Base-by-base conservation (phyloP, 2,113 vertebrate genomes). In the Taurulus bubalis region DNA sequence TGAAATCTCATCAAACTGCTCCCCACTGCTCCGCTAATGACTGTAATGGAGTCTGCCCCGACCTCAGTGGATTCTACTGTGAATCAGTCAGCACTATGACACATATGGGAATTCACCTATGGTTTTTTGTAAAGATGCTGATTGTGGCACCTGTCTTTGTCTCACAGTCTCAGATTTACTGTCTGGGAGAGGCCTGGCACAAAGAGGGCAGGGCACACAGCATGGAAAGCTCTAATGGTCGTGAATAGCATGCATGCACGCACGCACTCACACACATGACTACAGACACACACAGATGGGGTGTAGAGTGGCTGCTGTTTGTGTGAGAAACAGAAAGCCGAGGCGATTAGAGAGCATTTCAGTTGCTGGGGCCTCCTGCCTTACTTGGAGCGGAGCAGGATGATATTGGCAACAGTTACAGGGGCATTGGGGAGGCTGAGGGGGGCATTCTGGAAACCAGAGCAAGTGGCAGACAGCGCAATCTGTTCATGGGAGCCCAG, bases 401-500 rank as follows among this genome's bases (percentile, higher is more conserved):
- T 83, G 53, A 66, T 59, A 79, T 89, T 93, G 93, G 93, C 92
- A 87, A 89, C 87, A 90, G 80, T 89, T 83, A 70, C 85, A 80
- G 91, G 79, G 87, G 89, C 77, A 85, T 38, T 58, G 80, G 53
- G 80, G 67, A 77, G 75, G 59, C 77, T 56, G 84, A 60, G 85
- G 85, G 77, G 84, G 60, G 38, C 66, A 84, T 85, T 86, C 77
- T 90, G 85, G 83, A 85, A 89, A 85, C 51, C 87, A 85, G 62
- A 82, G 80, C 76, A 89, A 90, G 92, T 93, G 94, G 91, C 84
- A 94, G 93, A 94, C 90, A 89, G 88, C 74, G 86, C 93, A 94
- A 94, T 94, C 94, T 94, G 94, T 90, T 93, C 92, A 89, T 86
- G 73, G 85, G 87, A 87, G 90, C 84, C 69, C 76, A 79, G 85